Percentiles rank a stretch among this genome's conserved stretches.
Conservation (phyloP, 2,113 vertebrate species). For the Irena cyanogastra region DNA sequence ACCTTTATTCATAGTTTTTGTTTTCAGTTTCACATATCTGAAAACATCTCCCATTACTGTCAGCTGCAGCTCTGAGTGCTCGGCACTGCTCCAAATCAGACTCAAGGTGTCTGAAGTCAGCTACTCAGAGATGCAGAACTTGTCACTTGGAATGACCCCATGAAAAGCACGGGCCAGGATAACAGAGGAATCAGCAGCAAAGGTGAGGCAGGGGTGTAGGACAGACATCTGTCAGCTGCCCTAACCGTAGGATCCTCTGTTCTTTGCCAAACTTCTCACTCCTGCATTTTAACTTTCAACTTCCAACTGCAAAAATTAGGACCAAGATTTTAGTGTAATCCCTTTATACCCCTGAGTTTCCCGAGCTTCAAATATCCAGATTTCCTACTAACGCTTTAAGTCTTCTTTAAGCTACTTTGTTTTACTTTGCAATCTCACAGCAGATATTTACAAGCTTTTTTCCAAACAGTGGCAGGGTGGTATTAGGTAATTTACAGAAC, state of each 20-base stretch:
- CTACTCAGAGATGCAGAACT: not conserved
- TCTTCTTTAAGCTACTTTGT: conserved; percentile 30
- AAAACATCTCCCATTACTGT: not conserved
- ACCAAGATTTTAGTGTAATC: conserved; percentile 6
- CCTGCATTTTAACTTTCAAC: not conserved
- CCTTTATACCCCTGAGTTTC: not conserved
- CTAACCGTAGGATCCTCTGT: not conserved
- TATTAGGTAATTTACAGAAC: conserved; percentile 9
- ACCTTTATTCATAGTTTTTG: not conserved
- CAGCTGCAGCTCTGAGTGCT: not conserved
- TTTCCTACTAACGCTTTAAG: not conserved
- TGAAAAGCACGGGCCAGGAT: not conserved
- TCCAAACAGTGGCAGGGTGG: not conserved
- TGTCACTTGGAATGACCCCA: not conserved
- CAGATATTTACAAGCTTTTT: not conserved
- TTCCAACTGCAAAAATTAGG: not conserved
- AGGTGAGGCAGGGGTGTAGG: not conserved
- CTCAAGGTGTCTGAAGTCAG: not conserved
- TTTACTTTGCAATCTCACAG: not conserved
- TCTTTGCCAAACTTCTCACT: not conserved
- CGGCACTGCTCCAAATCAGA: not conserved
- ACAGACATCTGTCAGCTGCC: not conserved
- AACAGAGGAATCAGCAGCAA: not conserved
- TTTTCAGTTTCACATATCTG: not conserved
- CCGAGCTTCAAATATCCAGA: conserved; percentile 7